Evolutionary conservation across 1,140 invertebrate species (phyloP), one percentile per base, ranked within the genome.

Genomic region (Drosophila sechellia): DNA sequence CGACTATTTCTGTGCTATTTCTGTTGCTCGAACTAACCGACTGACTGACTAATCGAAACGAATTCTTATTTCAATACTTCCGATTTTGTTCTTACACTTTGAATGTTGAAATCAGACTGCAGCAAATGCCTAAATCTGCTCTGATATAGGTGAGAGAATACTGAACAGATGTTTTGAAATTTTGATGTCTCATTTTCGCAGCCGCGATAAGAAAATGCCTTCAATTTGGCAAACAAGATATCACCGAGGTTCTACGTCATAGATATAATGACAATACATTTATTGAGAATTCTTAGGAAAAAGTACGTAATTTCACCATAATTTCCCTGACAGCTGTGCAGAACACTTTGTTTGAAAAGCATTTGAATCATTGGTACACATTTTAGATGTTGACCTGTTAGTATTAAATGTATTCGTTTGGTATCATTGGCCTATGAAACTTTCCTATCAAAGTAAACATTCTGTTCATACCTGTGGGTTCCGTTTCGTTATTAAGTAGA

Each of bases 121-220:
- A 11, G 10, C 27, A 22, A 45, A 6, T 34, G n/a, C 15, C 3
- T 5, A 5, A 3, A 22, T 52, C 5, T 42, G 45, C 49, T 11
- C n/a, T 54, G 59, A 59, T 79, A 52, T 80, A 76, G 52, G 22
- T 39, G 27, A 52, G 8, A 52, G 1, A 13, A 20, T 15, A 43
- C 34, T 25, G 17, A 46, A 57, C 64, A 42, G 63, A 54, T 56
- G 65, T 11, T 15, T 46, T 35, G 13, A 10, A 61, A 48, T 25
- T 20, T 31, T 35, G n/a, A 50, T 50, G 60, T n/a, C 42, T 57
- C 64, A 70, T 45, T 27, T 12, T 25, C 17, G 40, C 13, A n/a
- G 25, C 10, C 1, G 2, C 22, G 17, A 49, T 65, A 39, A 59
- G 25, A 42, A 1, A 13, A 10, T 10, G 1, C 25, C n/a, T 13